Evolutionary conservation across 2,113 vertebrate genomes (phyloP).

Genomic region (Paracanthobrama guichenoti): DNA sequence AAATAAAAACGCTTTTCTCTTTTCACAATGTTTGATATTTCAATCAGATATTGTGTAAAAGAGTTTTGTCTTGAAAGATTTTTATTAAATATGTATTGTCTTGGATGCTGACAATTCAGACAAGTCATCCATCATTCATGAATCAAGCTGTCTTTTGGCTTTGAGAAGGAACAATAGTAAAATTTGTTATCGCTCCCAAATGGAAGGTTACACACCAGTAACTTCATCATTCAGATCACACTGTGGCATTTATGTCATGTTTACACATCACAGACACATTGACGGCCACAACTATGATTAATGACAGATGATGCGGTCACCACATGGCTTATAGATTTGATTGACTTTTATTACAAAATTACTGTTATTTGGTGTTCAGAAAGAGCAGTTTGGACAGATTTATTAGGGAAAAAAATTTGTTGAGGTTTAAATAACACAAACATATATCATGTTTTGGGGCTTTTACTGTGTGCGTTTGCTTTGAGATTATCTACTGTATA

Average conservation of each 20-base stretch:
- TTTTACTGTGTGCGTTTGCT: not conserved
- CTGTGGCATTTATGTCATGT: not conserved
- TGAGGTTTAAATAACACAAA: not conserved
- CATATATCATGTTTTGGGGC: not conserved
- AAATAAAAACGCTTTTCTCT: not conserved
- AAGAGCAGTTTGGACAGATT: slow-evolving; percentile 4
- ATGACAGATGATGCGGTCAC: not conserved
- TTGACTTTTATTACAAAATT: not conserved
- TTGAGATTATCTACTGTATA: not conserved
- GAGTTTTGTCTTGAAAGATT: not conserved
- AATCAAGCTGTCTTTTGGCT: slow-evolving; percentile 15
- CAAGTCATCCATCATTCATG: slow-evolving; percentile 30
- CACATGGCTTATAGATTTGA: not conserved
- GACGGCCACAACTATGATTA: not conserved
- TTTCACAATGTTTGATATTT: not conserved
- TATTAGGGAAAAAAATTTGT: not conserved
- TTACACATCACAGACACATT: no score
- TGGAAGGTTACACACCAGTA: slow-evolving; percentile 16
- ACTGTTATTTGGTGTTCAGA: not conserved
- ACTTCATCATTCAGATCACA: slow-evolving; percentile 1
- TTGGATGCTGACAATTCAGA: not conserved
- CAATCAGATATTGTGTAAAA: not conserved
- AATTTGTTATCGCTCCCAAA: not conserved
- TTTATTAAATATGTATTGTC: not conserved
- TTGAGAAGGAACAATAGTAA: not conserved